A percentile compares a stretch with the other conserved stretches of the same genome.
phyloP scores from a whole-genome alignment of 1,140 invertebrate genomes.

The Metopolophium dirhodum region DNA sequence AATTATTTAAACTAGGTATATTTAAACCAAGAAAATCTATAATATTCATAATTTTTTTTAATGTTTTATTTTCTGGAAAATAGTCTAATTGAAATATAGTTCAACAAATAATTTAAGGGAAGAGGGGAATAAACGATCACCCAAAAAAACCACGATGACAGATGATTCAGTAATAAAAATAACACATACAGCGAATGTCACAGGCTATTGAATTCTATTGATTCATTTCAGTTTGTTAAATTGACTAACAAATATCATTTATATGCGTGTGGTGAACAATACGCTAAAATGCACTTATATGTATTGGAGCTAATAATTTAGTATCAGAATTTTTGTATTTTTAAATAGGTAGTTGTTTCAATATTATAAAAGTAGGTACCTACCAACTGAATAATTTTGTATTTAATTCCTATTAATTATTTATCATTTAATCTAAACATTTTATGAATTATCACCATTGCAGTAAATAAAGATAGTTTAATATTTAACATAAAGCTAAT shows the following conservation, averaged over 20 bases:
- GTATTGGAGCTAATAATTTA: not conserved
- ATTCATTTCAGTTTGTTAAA: constrained; percentile 1
- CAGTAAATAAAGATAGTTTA: not conserved
- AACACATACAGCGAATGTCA: not conserved
- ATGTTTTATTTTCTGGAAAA: not conserved
- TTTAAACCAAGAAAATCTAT: too few species aligned
- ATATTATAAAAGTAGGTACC: not conserved
- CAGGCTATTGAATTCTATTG: not conserved
- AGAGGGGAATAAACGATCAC: not conserved
- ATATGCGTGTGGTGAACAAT: not conserved
- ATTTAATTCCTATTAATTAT: not conserved
- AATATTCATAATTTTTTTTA: not conserved
- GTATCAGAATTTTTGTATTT: not conserved
- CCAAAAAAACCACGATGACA: not conserved
- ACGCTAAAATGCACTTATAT: not conserved
- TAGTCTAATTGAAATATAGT: not conserved
- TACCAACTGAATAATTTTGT: not conserved
- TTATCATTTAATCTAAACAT: not conserved
- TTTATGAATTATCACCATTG: not conserved
- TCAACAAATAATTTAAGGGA: not conserved
- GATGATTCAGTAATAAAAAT: constrained; percentile 17
- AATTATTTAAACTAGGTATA: too few species aligned
- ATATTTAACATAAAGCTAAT: not conserved
- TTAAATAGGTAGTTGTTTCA: not conserved
- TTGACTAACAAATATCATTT: constrained; percentile 1